Evolutionary conservation across 2,888 invertebrate species (phyloP).

Genomic region (Mimas tiliae): DNA sequence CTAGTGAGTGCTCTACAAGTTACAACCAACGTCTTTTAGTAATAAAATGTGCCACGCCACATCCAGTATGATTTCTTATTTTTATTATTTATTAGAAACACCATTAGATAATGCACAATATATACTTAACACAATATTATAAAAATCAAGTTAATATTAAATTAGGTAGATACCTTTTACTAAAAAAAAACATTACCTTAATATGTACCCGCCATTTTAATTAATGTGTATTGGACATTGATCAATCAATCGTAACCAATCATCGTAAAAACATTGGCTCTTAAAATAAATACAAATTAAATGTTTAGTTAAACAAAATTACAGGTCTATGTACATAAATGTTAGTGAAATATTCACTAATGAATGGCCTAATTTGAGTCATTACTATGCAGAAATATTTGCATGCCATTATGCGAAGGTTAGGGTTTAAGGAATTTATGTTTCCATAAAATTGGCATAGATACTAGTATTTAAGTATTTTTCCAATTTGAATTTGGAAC

Average conservation of each 20-base stretch:
- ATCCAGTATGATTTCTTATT: too few species aligned
- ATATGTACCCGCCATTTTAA: neutral
- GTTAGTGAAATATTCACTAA: constrained; percentile 11
- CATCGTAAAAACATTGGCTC: neutral
- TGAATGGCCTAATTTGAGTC: constrained; percentile 16
- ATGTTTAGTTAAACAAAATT: neutral
- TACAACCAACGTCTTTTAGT: too few species aligned
- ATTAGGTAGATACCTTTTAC: too few species aligned
- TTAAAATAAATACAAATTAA: constrained; percentile 2
- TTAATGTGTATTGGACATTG: neutral
- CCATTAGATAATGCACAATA: too few species aligned
- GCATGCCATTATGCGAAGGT: constrained; percentile 20
- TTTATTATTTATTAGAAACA: too few species aligned
- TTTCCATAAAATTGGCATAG: constrained; percentile 17
- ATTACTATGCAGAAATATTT: constrained; percentile 20
- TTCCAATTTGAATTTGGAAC: constrained; percentile 11
- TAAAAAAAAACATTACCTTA: too few species aligned
- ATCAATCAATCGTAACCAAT: neutral
- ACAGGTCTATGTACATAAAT: constrained; percentile 2
- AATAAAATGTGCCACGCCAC: too few species aligned
- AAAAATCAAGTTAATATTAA: too few species aligned
- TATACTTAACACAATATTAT: too few species aligned
- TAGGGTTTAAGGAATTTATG: neutral
- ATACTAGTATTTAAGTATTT: constrained; percentile 7
- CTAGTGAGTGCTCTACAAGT: too few species aligned